These are phyloP conservation scores for Pterophyllum scalare DNA, from an alignment of 2,113 vertebrate genomes.

Conservation along the genomic window DNA sequence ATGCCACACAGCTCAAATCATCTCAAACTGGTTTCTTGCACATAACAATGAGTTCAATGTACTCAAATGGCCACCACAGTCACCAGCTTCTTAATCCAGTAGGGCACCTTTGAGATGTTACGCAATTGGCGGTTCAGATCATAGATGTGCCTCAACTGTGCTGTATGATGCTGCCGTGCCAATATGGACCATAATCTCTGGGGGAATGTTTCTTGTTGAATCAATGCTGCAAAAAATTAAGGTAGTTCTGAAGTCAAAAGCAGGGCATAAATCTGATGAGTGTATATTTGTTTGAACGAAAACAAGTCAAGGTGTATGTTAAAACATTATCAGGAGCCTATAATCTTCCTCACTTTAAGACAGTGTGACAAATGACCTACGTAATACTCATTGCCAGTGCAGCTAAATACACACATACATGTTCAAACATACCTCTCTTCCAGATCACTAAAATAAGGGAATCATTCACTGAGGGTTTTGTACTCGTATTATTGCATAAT, in stretches of 20 bases:
- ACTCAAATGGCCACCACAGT: background rate
- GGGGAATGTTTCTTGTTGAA: too few relatives aligned
- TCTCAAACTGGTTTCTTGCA: background rate
- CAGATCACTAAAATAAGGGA: background rate
- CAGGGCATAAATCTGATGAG: too few relatives aligned
- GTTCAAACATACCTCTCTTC: background rate
- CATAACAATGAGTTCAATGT: background rate
- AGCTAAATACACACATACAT: slow-evolving; percentile 1
- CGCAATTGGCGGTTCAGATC: too few relatives aligned
- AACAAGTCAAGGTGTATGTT: background rate
- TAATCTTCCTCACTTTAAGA: background rate
- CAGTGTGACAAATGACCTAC: background rate
- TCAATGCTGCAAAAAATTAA: too few relatives aligned
- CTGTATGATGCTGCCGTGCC: too few relatives aligned
- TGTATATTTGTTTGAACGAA: background rate
- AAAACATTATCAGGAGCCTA: background rate
- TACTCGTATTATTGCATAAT: background rate
- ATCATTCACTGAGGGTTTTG: background rate
- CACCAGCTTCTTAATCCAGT: too few relatives aligned
- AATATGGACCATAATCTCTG: too few relatives aligned
- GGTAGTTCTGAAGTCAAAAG: too few relatives aligned
- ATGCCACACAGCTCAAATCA: background rate
- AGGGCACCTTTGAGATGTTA: too few relatives aligned
- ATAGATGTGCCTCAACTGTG: too few relatives aligned
- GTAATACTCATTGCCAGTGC: background rate